Base-by-base conservation (phyloP, 1,140 invertebrate species). In the Chrysomallon squamiferum region DNA sequence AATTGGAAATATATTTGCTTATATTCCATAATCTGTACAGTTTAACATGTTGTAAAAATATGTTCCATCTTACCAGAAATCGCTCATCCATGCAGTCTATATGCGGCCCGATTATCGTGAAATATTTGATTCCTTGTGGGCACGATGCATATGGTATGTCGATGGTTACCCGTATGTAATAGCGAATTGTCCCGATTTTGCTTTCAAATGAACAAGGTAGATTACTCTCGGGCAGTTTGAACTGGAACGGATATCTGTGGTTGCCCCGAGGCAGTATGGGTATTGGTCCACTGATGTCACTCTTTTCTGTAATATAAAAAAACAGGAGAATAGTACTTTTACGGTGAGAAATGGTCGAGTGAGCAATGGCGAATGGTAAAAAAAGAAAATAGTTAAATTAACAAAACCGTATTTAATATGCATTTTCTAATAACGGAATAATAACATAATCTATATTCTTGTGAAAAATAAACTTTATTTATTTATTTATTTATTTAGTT, bases 41-140 rank as follows among this genome's bases (percentile, higher is more conserved):
- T n/a, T n/a, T n/a, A n/a, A n/a, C n/a, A n/a, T n/a, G n/a, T n/a
- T n/a, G n/a, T n/a, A n/a, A n/a, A n/a, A n/a, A n/a, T 38, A 15
- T 38, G 35, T 38, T 5, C 15, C 5, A 38, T 7, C 35, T 38
- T 86, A 93, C 92, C 87, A 93, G 86, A 82, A 92, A 93, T 81
- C 93, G 90, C 76, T 93, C 92, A 65, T 93, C 93, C 92, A 93
- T 93, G 78, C 92, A 94, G 82, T 94, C 93, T 74, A 93, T 93
- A 75, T 93, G 91, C 15, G 93, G 92, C 20, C 92, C 93, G 72
- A 94, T 92, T 38, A 94, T 88, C 1, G 92, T 93, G 80, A 94
- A 94, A 81, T 94, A 94, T 79, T 93, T 93, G 86, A 93, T 91
- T 2, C 92, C 92, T 83, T 94, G 92, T 0, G 93, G 93, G 3